Evolutionary conservation across 2,797 vertebrate species (phyloP).

Genomic region (Bradypodion ventrale): DNA sequence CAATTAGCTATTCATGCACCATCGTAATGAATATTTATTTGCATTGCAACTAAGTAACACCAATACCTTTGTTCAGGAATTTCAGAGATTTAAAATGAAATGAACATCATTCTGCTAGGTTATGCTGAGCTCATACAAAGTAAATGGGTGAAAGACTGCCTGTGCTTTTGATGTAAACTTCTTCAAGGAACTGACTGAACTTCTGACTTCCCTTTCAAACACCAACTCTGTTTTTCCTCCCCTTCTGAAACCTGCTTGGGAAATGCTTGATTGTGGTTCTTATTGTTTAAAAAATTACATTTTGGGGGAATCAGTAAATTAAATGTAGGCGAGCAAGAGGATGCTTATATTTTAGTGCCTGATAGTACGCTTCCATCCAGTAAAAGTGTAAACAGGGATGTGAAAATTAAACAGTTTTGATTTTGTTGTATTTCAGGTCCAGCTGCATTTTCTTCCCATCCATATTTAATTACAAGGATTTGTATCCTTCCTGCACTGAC

Average conservation of each 20-base stretch:
- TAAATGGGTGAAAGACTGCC: constrained; percentile 40
- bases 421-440: too few species aligned
- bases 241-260: constrained; percentile 15
- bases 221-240: constrained; percentile 46
- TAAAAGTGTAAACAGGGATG: too few species aligned
- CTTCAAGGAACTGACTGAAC: constrained; percentile 39
- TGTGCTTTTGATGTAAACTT: constrained; percentile 52
- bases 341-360: too few species aligned
- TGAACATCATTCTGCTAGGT: constrained; percentile 57
- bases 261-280: background rate
- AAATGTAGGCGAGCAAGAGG: background rate
- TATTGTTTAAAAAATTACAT: constrained; percentile 6
- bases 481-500: too few species aligned
- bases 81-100: constrained; percentile 69
- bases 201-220: constrained; percentile 12
- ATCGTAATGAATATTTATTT: constrained; percentile 83
- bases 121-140: constrained; percentile 42
- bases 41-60: constrained; percentile 63
- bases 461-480: too few species aligned
- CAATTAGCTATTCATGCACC: constrained; percentile 81
- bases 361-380: too few species aligned
- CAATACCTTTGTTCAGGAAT: constrained; percentile 69
- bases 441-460: too few species aligned
- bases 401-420: too few species aligned
- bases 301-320: constrained; percentile 6